Evolutionary conservation across 2,113 vertebrate genomes (phyloP).

Genomic region (Agelaius phoeniceus): DNA sequence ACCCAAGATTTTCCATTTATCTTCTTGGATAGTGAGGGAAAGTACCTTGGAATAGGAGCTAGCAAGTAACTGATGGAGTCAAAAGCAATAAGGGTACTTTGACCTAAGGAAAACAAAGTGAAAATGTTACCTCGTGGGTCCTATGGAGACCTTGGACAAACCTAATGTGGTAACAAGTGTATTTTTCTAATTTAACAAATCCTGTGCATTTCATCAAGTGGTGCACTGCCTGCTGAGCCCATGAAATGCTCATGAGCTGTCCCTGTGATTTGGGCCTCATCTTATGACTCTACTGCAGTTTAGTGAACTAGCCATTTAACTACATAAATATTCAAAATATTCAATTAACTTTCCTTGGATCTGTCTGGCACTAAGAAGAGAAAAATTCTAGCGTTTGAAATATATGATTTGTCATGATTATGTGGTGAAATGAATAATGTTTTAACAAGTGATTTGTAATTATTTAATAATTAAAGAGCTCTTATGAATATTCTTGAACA

Average conservation of each 20-base stretch:
- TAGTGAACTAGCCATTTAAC: constrained; percentile 11
- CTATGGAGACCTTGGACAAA: background rate
- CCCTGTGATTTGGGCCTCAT: background rate
- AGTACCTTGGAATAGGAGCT: background rate
- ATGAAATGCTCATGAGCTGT: background rate
- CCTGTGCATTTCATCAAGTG: background rate
- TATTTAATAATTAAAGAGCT: constrained; percentile 68
- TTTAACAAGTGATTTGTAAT: constrained; percentile 68
- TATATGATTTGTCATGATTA: constrained; percentile 38
- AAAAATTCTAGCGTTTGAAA: constrained; percentile 40
- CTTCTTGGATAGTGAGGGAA: background rate
- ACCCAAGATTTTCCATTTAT: background rate
- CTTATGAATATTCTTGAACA: constrained; percentile 50
- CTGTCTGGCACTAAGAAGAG: constrained; percentile 12
- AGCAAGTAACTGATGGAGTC: background rate
- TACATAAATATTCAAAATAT: constrained; percentile 31
- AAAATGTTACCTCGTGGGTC: background rate
- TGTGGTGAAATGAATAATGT: constrained; percentile 48
- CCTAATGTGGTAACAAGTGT: background rate
- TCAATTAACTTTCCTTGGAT: constrained; percentile 41
- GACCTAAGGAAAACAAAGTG: background rate
- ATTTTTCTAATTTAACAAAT: background rate
- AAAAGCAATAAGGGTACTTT: background rate
- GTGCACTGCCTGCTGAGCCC: background rate
- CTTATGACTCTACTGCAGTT: background rate